Evolutionary conservation across 2,888 invertebrate genomes (phyloP), one percentile per base, ranked within the genome.

Genomic region (Baccha elongata): DNA sequence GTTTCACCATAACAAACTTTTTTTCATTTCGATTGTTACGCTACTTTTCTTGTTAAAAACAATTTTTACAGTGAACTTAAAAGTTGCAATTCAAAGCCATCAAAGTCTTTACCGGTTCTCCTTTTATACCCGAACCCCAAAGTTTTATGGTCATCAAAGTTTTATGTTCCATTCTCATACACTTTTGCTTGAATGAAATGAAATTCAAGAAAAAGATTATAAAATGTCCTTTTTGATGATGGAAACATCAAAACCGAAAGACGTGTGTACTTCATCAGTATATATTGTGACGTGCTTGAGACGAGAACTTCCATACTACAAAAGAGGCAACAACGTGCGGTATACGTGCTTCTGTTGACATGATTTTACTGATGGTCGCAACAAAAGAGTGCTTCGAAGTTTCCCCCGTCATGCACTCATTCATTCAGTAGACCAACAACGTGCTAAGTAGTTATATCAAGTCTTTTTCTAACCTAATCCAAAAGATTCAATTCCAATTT

Each of bases 71-170:
- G 71, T 48, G 60, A 75, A 69, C 80, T 80, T 40, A 71, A 75
- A 79, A 75, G 74, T 80, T 74, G 80, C 74, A 69, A 55, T 50
- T 5, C 19, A 10, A 2, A 10, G 17, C 26, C 48, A 37, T 21
- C 55, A 55, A 37, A 55, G 58, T 53, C 21, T n/a, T 35, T 35
- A 3, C 11, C 29, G 29, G 29, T 53, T n/a, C 11, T 35, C 13
- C 46, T 53, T 48, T 35, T n/a, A n/a, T n/a, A n/a, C n/a, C n/a
- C n/a, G n/a, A 69, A 46, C 53, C 42, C 73, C 50, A 64, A 80
- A 81, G 65, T 81, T 58, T 81, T 75, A 75, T 58, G 80, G 69
- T 60, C 75, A 81, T 75, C 75, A 81, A 81, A 72, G 42, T 75
- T 76, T 81, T 81, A 81, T 76, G 52, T 23, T n/a, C n/a, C n/a